Evolutionary conservation across 2,113 vertebrate species (phyloP).

Genomic region (Balaeniceps rex): DNA sequence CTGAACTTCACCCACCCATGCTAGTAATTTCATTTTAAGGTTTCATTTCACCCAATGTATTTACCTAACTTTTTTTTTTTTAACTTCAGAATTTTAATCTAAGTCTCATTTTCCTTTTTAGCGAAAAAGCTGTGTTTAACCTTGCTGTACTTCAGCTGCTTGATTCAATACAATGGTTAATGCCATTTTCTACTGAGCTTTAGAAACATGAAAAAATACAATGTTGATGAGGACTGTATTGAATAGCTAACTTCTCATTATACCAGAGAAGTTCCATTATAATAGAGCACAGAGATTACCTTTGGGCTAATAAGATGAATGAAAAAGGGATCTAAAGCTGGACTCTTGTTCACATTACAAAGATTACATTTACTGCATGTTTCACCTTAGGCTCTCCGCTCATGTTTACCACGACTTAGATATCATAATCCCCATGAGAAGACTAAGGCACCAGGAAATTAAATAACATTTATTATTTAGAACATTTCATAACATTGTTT

Average conservation of each 20-base stretch:
- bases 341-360: neutral
- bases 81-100: constrained; percentile 31
- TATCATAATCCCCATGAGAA: neutral
- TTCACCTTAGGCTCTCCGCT: constrained; percentile 29
- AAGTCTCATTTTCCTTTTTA: constrained; percentile 29
- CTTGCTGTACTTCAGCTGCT: constrained; percentile 8
- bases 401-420: constrained; percentile 25
- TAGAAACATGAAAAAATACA: neutral
- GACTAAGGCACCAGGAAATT: neutral
- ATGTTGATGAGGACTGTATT: neutral
- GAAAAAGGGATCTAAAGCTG: neutral
- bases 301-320: constrained; percentile 11
- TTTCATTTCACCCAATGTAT: constrained; percentile 43
- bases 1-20: constrained; percentile 52
- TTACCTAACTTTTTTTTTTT: neutral
- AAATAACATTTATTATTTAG: constrained; percentile 19
- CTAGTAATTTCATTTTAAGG: constrained; percentile 55
- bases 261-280: neutral
- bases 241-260: constrained; percentile 42
- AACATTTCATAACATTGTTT: neutral
- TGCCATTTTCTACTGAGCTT: constrained; percentile 28
- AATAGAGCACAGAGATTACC: neutral
- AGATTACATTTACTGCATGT: constrained; percentile 28
- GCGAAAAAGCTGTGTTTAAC: constrained; percentile 41
- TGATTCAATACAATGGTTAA: constrained; percentile 12